Evolutionary conservation across 2,888 invertebrate genomes (phyloP).

Genomic region (Glaucopsyche alexis): DNA sequence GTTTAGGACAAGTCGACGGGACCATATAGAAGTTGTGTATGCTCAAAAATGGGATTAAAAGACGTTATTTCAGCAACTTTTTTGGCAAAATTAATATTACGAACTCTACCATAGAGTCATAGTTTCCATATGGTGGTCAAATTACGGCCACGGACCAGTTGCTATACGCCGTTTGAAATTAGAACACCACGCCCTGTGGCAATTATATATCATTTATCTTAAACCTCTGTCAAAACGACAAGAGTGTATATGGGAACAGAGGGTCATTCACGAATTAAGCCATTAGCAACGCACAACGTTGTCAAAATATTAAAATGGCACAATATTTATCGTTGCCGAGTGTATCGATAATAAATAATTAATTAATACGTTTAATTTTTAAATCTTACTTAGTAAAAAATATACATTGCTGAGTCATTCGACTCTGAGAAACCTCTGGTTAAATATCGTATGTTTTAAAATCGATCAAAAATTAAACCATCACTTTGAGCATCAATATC

Average conservation of each 20-base stretch:
- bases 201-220: conserved; percentile 28
- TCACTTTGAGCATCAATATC: too few relatives aligned
- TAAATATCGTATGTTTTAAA: too few relatives aligned
- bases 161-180: conserved; percentile 8
- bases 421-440: too few relatives aligned
- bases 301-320: conserved; percentile 12
- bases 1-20: too few relatives aligned
- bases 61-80: too few relatives aligned
- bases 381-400: too few relatives aligned
- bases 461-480: too few relatives aligned
- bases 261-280: neutral
- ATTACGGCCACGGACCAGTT: neutral
- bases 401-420: neutral
- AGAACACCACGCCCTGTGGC: neutral
- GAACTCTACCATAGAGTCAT: neutral
- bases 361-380: neutral
- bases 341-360: neutral
- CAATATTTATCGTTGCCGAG: neutral
- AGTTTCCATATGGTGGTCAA: conserved; percentile 12
- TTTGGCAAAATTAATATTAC: neutral
- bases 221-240: conserved; percentile 27
- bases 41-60: too few relatives aligned
- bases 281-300: neutral
- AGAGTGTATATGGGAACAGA: conserved; percentile 10
- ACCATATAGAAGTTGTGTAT: too few relatives aligned